Base-by-base conservation (phyloP, 2,797 vertebrate genomes). In the Sylvilagus floridanus region DNA sequence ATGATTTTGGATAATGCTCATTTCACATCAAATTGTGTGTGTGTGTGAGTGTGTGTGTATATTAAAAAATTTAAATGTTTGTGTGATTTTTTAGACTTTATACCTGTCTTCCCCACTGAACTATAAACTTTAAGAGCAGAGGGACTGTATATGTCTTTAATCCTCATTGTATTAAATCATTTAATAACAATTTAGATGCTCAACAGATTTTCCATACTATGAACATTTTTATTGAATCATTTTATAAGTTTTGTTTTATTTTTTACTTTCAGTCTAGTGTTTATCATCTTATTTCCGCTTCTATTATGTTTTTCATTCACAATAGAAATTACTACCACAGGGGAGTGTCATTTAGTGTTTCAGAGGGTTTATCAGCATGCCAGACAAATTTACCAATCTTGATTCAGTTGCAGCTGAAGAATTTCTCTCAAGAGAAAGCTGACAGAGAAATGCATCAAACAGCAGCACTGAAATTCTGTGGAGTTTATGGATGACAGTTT, bases 1-100 rank as follows among this genome's bases (percentile, higher is more conserved):
- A 73, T 63, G 32, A 90, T 84, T 88, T 90, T 60, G 42, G 42
- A 84, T 9, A 83, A 54, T 93, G 68, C 6, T 14, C 32, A 89
- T 28, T 87, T 84, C 24, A 13, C 66, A 28, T 87, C 19, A 94
- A 83, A 93, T 65, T 32, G 13, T 69, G 68, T 69, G 5, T 71
- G n/a, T 71, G 16, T 71, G n/a, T 71, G 32, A 37, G 32, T 35
- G 32, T 71, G 68, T 35, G 68, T 35, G 32, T 71, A 42, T 9
- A 42, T 7, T 42, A 1, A 42, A 8, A 42, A 8, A 9, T 42
- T 42, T 42, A 42, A 42, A 42, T 42, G 8, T 47, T n/a, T 75
- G 9, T 26, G 13, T 35, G 13, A 90, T 47, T 72, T 85, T 77
- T 72, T 42, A 60, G 5, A 73, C 62, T 68, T 84, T 13, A 87